Percentiles rank a stretch among this genome's conserved stretches.
Evolutionary conservation across 2,888 invertebrate genomes (phyloP).

Genomic region (Calameuta idolon): DNA sequence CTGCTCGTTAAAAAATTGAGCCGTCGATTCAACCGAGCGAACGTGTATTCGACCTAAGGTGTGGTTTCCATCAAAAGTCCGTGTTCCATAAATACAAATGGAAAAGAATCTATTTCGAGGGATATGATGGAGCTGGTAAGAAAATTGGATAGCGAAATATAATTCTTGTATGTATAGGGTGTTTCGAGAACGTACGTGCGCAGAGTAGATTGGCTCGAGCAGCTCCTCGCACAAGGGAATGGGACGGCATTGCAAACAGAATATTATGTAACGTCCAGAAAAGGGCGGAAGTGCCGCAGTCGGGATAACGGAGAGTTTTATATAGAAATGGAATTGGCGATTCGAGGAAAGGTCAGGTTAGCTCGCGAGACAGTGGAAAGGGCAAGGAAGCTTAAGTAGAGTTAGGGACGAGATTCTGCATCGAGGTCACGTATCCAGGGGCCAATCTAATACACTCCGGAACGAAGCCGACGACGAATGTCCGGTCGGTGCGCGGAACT

Average conservation of each 20-base stretch:
- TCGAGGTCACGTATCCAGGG: constrained; percentile 65
- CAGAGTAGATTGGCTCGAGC: background rate
- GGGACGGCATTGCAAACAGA: background rate
- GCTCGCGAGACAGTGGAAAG: background rate
- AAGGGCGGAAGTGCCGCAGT: background rate
- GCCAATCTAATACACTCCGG: constrained; percentile 63
- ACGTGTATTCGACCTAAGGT: background rate
- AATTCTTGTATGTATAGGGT: background rate
- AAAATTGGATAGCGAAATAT: background rate
- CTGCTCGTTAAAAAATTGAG: background rate
- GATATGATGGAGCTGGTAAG: background rate
- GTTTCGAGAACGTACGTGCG: background rate
- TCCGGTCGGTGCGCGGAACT: constrained; percentile 38
- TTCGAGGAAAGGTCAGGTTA: constrained; percentile 52
- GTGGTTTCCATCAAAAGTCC: background rate
- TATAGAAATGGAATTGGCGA: constrained; percentile 41
- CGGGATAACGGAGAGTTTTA: background rate
- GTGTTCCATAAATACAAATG: background rate
- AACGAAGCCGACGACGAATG: constrained; percentile 37
- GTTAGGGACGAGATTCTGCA: constrained; percentile 40
- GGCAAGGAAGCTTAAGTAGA: constrained; percentile 4
- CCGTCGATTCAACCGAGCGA: background rate
- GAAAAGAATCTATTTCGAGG: background rate
- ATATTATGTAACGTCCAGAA: background rate
- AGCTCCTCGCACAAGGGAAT: background rate